Evolutionary conservation across 2,797 vertebrate species (phyloP).

Genomic region (Falco concolor): DNA sequence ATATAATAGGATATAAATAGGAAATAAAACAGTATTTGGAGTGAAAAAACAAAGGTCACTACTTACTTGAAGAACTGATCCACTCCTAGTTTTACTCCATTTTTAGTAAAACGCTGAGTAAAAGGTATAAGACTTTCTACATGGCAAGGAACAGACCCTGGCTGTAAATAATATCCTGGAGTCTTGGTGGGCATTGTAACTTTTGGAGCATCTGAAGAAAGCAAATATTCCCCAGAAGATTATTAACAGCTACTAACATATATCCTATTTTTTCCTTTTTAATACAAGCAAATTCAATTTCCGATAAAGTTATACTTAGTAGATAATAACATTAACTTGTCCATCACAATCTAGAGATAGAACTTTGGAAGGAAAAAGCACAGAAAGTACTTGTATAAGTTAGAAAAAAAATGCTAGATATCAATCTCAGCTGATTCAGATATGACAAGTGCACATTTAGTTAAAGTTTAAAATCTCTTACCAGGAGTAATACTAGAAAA

Average conservation of each 20-base stretch:
- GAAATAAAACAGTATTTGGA: neutral
- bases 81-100: slow-evolving; percentile 82
- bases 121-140: slow-evolving; percentile 92
- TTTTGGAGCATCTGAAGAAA: slow-evolving; percentile 83
- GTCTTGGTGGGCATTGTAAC: slow-evolving; percentile 86
- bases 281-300: neutral
- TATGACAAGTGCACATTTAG: neutral
- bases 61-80: slow-evolving; percentile 90
- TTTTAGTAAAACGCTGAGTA: slow-evolving; percentile 84
- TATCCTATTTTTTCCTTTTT: neutral
- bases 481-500: slow-evolving; percentile 92
- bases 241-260: neutral
- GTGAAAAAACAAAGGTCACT: neutral
- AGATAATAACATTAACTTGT: neutral
- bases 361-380: neutral
- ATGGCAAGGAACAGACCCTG: slow-evolving; percentile 81
- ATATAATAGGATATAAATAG: neutral
- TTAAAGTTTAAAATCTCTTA: slow-evolving; percentile 64
- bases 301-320: neutral
- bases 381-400: neutral
- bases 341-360: neutral
- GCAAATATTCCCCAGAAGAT: neutral
- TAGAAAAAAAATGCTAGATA: neutral
- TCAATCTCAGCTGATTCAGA: neutral
- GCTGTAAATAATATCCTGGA: slow-evolving; percentile 91